These are phyloP conservation scores for Timema cristinae DNA, from an alignment of 2,888 invertebrate genomes.

Conservation along the genomic window DNA sequence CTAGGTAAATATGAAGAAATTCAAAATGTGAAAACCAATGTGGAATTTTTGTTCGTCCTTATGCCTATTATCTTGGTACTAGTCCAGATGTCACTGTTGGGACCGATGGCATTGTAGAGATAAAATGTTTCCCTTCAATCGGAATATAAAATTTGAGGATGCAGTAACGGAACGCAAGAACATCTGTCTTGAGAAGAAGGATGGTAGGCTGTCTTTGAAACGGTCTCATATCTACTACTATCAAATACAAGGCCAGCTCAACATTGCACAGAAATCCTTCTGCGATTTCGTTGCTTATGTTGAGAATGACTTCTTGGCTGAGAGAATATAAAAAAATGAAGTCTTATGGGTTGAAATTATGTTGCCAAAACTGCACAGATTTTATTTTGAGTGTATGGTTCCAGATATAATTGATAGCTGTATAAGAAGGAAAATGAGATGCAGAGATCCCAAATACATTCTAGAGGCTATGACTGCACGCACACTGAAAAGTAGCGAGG, in stretches of 20 bases:
- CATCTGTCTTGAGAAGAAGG: background rate
- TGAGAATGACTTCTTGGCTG: background rate
- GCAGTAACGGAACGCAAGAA: too few species aligned
- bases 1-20: background rate
- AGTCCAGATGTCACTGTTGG: background rate
- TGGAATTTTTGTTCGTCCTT: conserved; percentile 1
- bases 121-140: too few species aligned
- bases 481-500: too few species aligned
- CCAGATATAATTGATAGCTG: too few species aligned
- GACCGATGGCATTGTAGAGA: background rate
- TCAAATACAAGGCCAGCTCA: background rate
- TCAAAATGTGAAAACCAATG: background rate
- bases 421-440: too few species aligned
- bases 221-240: background rate
- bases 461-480: too few species aligned
- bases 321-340: background rate
- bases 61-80: background rate
- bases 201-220: background rate
- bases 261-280: background rate
- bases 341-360: too few species aligned
- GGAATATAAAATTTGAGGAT: too few species aligned
- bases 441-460: too few species aligned
- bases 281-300: background rate
- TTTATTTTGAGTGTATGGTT: too few species aligned
- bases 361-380: too few species aligned